Percentiles rank a stretch among this genome's conserved stretches.
These are phyloP conservation scores for Clitarchus hookeri DNA, from an alignment of 2,888 invertebrate species.

Conservation along the genomic window DNA sequence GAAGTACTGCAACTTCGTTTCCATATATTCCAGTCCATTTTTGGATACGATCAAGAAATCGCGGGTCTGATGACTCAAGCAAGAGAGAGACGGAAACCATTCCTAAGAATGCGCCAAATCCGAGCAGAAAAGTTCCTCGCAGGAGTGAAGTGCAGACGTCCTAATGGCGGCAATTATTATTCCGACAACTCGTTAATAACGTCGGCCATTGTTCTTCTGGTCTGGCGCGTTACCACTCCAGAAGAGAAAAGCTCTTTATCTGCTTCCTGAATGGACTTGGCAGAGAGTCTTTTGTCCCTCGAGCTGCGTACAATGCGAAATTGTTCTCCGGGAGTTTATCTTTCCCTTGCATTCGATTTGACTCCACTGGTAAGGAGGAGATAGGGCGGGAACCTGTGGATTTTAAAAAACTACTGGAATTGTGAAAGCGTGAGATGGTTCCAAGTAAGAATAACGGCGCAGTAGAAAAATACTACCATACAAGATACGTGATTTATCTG, in stretches of 20 bases:
- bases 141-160: too few species aligned
- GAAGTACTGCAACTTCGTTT: too few species aligned
- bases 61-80: too few species aligned
- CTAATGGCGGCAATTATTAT: background rate
- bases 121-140: too few species aligned
- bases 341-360: slow-evolving; percentile 19
- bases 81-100: too few species aligned
- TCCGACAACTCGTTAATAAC: slow-evolving; percentile 23
- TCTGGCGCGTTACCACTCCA: slow-evolving; percentile 5
- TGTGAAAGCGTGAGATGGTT: background rate
- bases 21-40: too few species aligned
- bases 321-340: background rate
- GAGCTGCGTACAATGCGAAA: background rate
- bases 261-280: slow-evolving; percentile 9
- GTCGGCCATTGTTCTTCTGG: background rate
- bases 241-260: slow-evolving; percentile 19
- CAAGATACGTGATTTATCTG: too few species aligned
- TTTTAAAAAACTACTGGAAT: background rate
- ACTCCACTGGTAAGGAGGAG: background rate
- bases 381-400: background rate
- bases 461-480: too few species aligned
- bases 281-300: slow-evolving; percentile 4
- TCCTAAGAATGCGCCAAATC: too few species aligned
- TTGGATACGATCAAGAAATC: too few species aligned
- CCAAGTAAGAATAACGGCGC: too few species aligned